These are phyloP conservation scores for Leptopilina boulardi DNA, from an alignment of 1,140 invertebrate genomes.

Conservation along the genomic window DNA sequence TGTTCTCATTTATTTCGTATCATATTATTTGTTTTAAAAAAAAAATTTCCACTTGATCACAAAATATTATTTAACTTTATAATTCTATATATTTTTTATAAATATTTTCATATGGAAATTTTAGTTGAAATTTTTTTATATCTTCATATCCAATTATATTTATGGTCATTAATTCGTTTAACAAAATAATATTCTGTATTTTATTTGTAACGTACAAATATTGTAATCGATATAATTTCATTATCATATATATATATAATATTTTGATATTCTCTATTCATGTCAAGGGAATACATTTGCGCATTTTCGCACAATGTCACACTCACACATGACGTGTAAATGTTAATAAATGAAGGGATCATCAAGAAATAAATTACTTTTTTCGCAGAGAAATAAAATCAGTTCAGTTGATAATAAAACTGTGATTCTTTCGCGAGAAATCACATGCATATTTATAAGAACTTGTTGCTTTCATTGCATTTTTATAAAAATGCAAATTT, in stretches of 20 bases:
- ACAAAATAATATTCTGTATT: too few relatives aligned
- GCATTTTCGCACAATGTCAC: slow-evolving; percentile 15
- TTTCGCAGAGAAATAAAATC: background rate
- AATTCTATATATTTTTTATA: too few relatives aligned
- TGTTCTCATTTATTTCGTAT: too few relatives aligned
- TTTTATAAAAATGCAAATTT: background rate
- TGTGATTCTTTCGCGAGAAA: slow-evolving; percentile 12
- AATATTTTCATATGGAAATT: too few relatives aligned
- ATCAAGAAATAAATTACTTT: background rate
- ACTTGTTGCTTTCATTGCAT: background rate
- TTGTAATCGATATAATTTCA: background rate
- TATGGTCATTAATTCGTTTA: too few relatives aligned
- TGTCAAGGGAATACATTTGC: slow-evolving; percentile 29
- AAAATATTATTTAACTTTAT: too few relatives aligned
- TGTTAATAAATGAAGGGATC: background rate
- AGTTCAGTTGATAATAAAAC: background rate
- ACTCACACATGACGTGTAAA: slow-evolving; percentile 6
- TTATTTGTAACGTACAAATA: too few relatives aligned
- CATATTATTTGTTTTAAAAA: too few relatives aligned
- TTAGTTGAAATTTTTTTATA: too few relatives aligned
- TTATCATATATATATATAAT: background rate
- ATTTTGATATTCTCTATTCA: background rate
- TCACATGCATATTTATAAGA: background rate
- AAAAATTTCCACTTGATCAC: too few relatives aligned
- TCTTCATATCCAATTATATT: too few relatives aligned